A percentile compares a stretch with the other conserved stretches of the same genome.
Conservation (phyloP, 2,888 invertebrate genomes). For the Syrphus vitripennis region DNA sequence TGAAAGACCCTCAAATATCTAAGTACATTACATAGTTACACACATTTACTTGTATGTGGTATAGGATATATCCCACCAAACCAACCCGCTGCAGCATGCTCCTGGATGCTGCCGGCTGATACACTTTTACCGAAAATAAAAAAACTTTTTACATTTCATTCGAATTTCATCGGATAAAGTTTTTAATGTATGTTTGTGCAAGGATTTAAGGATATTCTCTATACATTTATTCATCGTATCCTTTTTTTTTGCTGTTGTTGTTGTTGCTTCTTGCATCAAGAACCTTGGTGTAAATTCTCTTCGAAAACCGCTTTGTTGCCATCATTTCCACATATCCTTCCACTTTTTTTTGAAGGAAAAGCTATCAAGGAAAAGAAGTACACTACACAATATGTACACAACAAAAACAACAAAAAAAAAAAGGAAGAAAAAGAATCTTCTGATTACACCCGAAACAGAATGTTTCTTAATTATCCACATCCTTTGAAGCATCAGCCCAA, state of each 20-base stretch:
- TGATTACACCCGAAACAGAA: conserved; percentile 56
- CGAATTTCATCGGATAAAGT: conserved; percentile 50
- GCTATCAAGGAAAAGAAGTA: not conserved
- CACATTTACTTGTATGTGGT: not conserved
- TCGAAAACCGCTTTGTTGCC: conserved; percentile 9
- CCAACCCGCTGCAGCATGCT: not conserved
- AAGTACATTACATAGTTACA: not conserved
- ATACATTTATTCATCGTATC: not conserved
- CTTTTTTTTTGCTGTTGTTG: not conserved
- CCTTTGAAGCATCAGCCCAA: not conserved
- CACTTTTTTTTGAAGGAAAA: conserved; percentile 1
- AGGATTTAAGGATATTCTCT: conserved; percentile 40
- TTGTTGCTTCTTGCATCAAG: not conserved
- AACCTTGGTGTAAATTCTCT: conserved; percentile 15
- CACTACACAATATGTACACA: not conserved
- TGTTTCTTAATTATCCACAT: conserved; percentile 62
- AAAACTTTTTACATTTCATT: conserved; percentile 46
- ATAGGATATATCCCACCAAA: not conserved
- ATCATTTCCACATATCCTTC: conserved; percentile 37
- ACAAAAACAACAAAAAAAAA: not conserved
- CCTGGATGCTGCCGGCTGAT: not conserved
- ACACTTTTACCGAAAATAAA: conserved; percentile 10
- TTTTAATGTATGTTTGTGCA: conserved; percentile 35
- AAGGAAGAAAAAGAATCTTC: conserved; percentile 1
- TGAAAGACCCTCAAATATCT: conserved; percentile 7